Percentiles rank a stretch among this genome's conserved stretches.
Conservation (phyloP, 2,113 vertebrate genomes). For the Cacatua alba region DNA sequence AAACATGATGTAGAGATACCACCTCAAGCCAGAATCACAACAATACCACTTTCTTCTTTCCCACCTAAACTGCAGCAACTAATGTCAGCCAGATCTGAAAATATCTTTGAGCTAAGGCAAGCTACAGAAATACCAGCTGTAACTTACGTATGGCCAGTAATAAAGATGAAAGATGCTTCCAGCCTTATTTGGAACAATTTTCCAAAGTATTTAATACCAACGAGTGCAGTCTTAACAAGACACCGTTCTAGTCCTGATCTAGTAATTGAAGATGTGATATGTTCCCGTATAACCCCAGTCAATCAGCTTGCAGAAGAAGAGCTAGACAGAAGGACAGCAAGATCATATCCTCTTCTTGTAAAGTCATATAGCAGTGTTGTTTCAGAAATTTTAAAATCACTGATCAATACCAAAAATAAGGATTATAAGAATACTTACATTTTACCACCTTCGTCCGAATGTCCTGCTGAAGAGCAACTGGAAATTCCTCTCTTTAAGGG, state of each 20-base stretch:
- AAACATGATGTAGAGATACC: slow-evolving; percentile 40
- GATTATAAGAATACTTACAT: neutral
- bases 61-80: slow-evolving; percentile 13
- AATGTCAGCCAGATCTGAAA: neutral
- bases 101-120: neutral
- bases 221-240: neutral
- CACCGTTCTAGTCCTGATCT: neutral
- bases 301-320: neutral
- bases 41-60: slow-evolving; percentile 9
- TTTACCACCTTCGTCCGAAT: neutral
- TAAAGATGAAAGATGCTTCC: neutral
- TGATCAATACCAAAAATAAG: neutral
- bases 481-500: neutral
- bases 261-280: neutral
- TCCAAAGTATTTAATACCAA: neutral
- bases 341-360: neutral
- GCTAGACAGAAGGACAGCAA: neutral
- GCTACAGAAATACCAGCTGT: neutral
- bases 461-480: neutral
- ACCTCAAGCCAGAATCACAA: neutral
- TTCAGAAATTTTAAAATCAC: slow-evolving; percentile 26
- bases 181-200: neutral
- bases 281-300: neutral
- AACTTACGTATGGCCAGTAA: slow-evolving; percentile 40
- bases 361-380: slow-evolving; percentile 15